phyloP scores from a whole-genome alignment of 2,113 vertebrate genomes.

The Athene noctua region DNA sequence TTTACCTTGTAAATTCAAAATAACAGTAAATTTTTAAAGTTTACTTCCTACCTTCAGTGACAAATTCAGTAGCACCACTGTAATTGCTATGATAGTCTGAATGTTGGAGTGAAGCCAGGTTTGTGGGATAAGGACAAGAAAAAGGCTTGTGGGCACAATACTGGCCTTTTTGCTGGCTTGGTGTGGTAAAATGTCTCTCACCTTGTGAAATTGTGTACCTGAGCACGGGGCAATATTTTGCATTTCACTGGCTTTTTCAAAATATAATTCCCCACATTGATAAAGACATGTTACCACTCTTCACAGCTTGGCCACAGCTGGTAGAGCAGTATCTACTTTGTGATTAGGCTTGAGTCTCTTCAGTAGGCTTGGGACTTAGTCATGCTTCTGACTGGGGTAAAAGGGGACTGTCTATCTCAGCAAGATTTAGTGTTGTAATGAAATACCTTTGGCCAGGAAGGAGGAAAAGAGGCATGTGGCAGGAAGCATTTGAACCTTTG shows the following conservation, averaged over 20 bases:
- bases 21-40: neutral
- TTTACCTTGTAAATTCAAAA: neutral
- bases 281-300: neutral
- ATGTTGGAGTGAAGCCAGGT: neutral
- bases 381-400: fast-evolving
- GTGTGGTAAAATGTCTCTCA: neutral
- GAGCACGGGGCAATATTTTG: neutral
- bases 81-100: neutral
- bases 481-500: neutral
- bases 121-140: neutral
- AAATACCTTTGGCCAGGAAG: neutral
- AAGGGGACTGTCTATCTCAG: neutral
- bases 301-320: neutral
- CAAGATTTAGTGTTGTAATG: no score
- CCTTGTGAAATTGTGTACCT: neutral
- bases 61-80: neutral
- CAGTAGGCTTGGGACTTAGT: neutral
- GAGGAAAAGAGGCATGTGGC: neutral
- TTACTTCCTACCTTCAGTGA: neutral
- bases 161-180: neutral
- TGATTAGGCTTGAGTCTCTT: neutral
- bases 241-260: neutral
- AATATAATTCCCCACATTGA: neutral
- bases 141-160: neutral
- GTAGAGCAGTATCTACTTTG: neutral